Conservation (phyloP, 2,113 vertebrate genomes). For the Nannospalax galili region DNA sequence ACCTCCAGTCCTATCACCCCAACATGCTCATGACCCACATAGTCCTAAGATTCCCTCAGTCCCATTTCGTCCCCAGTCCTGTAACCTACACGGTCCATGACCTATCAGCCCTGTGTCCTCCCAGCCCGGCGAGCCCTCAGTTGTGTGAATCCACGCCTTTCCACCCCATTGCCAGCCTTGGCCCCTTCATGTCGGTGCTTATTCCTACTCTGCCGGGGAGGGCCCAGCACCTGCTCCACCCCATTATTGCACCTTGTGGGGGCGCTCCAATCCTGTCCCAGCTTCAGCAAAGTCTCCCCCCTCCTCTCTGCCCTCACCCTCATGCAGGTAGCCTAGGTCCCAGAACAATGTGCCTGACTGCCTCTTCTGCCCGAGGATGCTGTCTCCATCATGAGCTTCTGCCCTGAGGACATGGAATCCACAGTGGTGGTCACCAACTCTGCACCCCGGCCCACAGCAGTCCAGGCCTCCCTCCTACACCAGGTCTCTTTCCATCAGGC, state of each 20-base stretch:
- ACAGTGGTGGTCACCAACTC: not conserved
- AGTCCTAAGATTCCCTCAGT: too few species aligned
- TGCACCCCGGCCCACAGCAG: not conserved
- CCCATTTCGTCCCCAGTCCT: not conserved
- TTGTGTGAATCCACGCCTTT: rapidly evolving
- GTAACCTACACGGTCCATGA: too few species aligned
- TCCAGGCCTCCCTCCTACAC: not conserved
- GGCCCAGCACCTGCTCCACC: too few species aligned
- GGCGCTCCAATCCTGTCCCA: not conserved
- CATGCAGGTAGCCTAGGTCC: not conserved
- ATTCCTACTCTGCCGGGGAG: not conserved
- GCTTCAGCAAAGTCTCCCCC: not conserved
- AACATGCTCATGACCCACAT: too few species aligned
- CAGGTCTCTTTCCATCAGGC: not conserved
- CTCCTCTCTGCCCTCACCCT: too few species aligned
- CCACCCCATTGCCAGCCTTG: not conserved
- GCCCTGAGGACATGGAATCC: rapidly evolving
- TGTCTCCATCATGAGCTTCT: not conserved
- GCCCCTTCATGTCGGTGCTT: not conserved
- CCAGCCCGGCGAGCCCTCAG: not conserved
- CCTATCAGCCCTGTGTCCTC: too few species aligned
- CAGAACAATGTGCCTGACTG: not conserved
- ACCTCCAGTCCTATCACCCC: too few species aligned
- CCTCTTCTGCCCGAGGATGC: not conserved
- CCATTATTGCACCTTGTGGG: not conserved